Conservation (phyloP, 2,888 invertebrate species). For the Lycaena phlaeas region DNA sequence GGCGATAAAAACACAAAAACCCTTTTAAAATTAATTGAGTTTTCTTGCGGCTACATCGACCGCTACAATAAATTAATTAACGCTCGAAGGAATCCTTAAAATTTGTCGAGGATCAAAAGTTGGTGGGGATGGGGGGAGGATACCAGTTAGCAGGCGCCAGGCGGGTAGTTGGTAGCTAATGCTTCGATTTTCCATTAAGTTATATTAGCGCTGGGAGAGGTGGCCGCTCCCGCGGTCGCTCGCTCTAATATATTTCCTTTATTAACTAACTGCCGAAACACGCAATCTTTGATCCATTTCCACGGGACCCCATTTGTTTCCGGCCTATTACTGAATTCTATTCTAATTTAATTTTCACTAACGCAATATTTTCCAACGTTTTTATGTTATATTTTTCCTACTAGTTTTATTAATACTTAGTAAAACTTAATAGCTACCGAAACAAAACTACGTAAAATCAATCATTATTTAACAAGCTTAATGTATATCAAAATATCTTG, state of each 20-base stretch:
- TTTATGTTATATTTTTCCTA: not conserved
- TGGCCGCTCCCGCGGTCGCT: constrained; percentile 48
- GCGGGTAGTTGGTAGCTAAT: too few species aligned
- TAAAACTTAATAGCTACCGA: too few species aligned
- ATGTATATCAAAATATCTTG: too few species aligned
- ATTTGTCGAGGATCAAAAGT: constrained; percentile 70
- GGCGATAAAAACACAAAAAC: constrained; percentile 62
- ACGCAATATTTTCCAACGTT: not conserved
- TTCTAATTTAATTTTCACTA: constrained; percentile 45
- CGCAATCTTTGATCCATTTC: constrained; percentile 70
- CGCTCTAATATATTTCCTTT: constrained; percentile 64
- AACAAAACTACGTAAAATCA: too few species aligned
- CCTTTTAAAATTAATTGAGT: constrained; percentile 74
- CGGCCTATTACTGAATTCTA: constrained; percentile 33
- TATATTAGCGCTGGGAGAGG: constrained; percentile 64
- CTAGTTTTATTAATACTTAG: too few species aligned
- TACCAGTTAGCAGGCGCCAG: too few species aligned
- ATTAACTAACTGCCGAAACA: constrained; percentile 57
- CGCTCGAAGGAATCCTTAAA: constrained; percentile 69
- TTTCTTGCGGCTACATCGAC: constrained; percentile 69
- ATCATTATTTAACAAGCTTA: too few species aligned
- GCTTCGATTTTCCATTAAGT: constrained; percentile 72
- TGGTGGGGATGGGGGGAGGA: constrained; percentile 40
- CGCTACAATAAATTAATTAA: constrained; percentile 72
- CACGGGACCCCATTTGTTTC: constrained; percentile 62